Base-by-base conservation (phyloP, 1,140 invertebrate species). In the Neodiprion pinetum region DNA sequence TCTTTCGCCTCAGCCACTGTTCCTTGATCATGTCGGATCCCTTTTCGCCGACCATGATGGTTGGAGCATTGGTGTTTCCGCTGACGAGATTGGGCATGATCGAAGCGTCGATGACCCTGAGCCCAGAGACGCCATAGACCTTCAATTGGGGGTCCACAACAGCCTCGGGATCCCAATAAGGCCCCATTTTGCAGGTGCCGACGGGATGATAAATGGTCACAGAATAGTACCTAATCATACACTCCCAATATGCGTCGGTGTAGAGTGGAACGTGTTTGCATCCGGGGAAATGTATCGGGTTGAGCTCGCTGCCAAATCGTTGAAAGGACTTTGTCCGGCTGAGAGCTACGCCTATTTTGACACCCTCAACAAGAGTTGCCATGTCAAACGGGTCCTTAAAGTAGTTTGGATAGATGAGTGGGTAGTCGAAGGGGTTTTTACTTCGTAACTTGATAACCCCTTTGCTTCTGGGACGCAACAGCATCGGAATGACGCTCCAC, bases 171-270 rank as follows among this genome's bases (percentile, higher is more conserved):
- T 97, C 96, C 91, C 93, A 94, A 69, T 93, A 92, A 0, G 94
- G 94, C 0, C 96, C 97, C 97, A 99, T 99, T 84, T 97, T 98
- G 71, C 94, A 95, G 0, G 96, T 97, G 0, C 96, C 96, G 0
- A 96, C 93, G 0, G 96, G 95, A 90, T 98, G 96, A 82, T 97
- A 97, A 66, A 94, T 92, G 0, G 96, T 96, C 1, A 91, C 92
- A 0, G 94, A 94, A 75, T 96, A 96, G 9, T 93, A 90, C 12
- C 94, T 88, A 7, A 95, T 94, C 93, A 95, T 95, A 80, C 96
- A 97, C 80, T 95, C 94, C 92, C 94, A 96, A 80, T 94, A 96
- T 5, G 88, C 80, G 81, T 96, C 95, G 0, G 93, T 92, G 80
- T 92, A 94, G 67, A 90, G 85, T 0, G 87, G 88, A 14, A 95